Percentiles rank a stretch among this genome's conserved stretches.
Conservation (phyloP, 2,113 vertebrate species). For the Seriola quinqueradiata region DNA sequence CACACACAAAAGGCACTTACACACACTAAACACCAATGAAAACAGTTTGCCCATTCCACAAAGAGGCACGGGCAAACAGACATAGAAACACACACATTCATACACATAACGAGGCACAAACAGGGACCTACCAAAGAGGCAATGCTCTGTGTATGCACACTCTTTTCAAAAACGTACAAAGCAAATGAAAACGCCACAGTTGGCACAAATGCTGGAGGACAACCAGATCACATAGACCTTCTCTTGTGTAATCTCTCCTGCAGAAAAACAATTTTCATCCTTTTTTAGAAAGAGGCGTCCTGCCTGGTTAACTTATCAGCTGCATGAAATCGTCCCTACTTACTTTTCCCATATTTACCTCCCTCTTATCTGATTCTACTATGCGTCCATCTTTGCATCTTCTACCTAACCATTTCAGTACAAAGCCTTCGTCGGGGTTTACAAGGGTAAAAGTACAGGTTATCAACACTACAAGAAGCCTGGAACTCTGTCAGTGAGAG, state of each 20-base stretch:
- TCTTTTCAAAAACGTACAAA: conserved; percentile 45
- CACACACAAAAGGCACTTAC: conserved; percentile 12
- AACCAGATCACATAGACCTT: conserved; percentile 36
- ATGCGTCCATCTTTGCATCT: not conserved
- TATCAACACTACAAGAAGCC: too few relatives aligned
- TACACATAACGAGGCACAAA: conserved; percentile 21
- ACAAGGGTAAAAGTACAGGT: not conserved
- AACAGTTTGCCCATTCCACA: conserved; percentile 54
- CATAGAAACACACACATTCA: conserved; percentile 28
- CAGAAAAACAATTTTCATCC: conserved; percentile 1
- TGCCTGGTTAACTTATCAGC: not conserved
- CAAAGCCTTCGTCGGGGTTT: not conserved
- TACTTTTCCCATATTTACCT: not conserved
- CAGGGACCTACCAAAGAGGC: conserved; percentile 32
- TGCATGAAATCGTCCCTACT: not conserved
- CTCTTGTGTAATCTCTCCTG: not conserved
- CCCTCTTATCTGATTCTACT: not conserved
- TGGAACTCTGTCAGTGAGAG: not conserved
- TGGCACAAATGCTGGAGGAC: conserved; percentile 40
- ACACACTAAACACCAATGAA: conserved; percentile 54
- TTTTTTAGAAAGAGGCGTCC: not conserved
- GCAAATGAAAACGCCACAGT: conserved; percentile 28
- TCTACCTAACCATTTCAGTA: not conserved
- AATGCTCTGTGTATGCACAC: conserved; percentile 19
- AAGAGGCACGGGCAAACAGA: conserved; percentile 33